These are phyloP conservation scores for Zootermopsis nevadensis DNA, from an alignment of 2,888 invertebrate genomes.

Conservation along the genomic window DNA sequence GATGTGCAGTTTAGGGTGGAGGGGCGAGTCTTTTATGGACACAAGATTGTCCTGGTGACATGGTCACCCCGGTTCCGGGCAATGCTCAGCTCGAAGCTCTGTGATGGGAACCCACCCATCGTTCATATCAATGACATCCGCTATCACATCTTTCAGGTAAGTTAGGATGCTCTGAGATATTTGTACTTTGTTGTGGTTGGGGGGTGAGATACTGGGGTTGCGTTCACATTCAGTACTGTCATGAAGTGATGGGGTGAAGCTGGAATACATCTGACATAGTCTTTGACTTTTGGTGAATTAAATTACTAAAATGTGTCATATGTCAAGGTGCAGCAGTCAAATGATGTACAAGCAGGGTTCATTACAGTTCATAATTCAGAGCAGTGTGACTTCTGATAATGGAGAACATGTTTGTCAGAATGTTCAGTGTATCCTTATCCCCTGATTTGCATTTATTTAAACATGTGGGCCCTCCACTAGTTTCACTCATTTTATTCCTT, in stretches of 20 bases:
- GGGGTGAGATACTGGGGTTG: not conserved
- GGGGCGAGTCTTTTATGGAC: slow-evolving; percentile 90
- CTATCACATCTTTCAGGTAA: slow-evolving; percentile 91
- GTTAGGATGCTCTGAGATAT: slow-evolving; percentile 50
- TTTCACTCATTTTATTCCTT: no score
- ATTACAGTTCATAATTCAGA: no score
- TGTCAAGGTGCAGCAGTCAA: no score
- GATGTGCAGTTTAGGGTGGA: slow-evolving; percentile 94
- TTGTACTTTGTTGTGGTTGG: not conserved
- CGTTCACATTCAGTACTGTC: not conserved
- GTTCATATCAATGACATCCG: slow-evolving; percentile 93
- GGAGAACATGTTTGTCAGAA: no score
- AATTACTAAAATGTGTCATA: no score
- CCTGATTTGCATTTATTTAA: no score
- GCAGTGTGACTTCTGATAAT: no score
- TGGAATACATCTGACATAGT: no score
- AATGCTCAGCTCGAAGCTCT: slow-evolving; percentile 82
- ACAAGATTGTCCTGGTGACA: slow-evolving; percentile 92
- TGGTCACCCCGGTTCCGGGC: slow-evolving; percentile 87
- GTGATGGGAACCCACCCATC: slow-evolving; percentile 81
- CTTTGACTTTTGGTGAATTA: no score
- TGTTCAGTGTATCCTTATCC: no score
- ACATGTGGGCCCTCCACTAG: no score
- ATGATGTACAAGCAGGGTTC: no score
- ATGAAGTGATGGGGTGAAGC: not conserved